Percentiles rank a stretch among this genome's conserved stretches.
Evolutionary conservation across 2,888 invertebrate species (phyloP).

Genomic region (Brachylomia viminalis): DNA sequence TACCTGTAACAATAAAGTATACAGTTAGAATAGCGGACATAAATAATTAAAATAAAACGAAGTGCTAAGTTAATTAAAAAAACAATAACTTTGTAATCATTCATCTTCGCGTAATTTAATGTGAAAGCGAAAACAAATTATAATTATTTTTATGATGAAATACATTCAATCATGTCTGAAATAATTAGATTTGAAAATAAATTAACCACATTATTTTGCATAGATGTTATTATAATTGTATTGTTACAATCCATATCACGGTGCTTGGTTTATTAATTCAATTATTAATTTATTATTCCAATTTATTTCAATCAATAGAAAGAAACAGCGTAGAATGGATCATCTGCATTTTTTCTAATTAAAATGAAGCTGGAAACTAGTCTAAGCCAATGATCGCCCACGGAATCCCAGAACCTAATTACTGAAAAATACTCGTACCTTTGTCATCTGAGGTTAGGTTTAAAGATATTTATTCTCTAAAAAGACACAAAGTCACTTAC

Average conservation of each 20-base stretch:
- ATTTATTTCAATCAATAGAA: background rate
- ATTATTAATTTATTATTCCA: background rate
- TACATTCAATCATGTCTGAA: conserved; percentile 16
- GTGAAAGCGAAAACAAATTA: conserved; percentile 28
- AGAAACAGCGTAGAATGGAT: background rate
- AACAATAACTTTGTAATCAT: conserved; percentile 40
- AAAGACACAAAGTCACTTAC: too few species aligned
- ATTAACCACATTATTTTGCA: background rate
- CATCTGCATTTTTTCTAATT: background rate
- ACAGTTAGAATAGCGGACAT: conserved; percentile 10
- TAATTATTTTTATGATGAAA: conserved; percentile 7
- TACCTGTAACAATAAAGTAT: conserved; percentile 69
- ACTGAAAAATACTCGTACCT: background rate
- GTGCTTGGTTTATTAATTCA: background rate
- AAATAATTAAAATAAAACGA: conserved; percentile 12
- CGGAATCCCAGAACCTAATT: background rate
- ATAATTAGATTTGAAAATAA: conserved; percentile 34
- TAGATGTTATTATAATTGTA: background rate
- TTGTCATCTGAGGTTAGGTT: too few species aligned
- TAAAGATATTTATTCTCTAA: too few species aligned
- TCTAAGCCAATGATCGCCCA: background rate
- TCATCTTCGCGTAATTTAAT: conserved; percentile 18
- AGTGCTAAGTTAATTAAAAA: conserved; percentile 35
- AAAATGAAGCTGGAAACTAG: conserved; percentile 4
- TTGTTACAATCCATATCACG: background rate